Evolutionary conservation across 2,888 invertebrate genomes (phyloP).

Genomic region (Cabera pusaria): DNA sequence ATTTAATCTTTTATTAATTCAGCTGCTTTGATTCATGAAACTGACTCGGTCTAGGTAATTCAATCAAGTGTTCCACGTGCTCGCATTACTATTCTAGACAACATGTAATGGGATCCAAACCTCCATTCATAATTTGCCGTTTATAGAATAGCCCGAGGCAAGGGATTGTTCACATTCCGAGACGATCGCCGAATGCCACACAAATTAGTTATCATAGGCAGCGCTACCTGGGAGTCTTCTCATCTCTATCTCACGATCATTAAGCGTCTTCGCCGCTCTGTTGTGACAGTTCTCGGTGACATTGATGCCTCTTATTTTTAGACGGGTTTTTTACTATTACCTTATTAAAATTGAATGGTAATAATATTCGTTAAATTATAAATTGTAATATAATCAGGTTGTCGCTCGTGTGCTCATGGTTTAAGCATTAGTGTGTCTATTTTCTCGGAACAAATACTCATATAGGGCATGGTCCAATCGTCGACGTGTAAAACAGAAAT

Average conservation of each 20-base stretch:
- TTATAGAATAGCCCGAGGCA: conserved; percentile 25
- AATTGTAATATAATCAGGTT: conserved; percentile 39
- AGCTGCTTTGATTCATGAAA: conserved; percentile 18
- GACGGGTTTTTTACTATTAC: conserved; percentile 11
- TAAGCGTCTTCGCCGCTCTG: conserved; percentile 36
- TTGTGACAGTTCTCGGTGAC: conserved; percentile 33
- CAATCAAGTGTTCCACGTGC: conserved; percentile 12
- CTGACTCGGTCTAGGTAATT: conserved; percentile 9
- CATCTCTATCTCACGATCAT: conserved; percentile 50
- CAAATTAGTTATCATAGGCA: conserved; percentile 55
- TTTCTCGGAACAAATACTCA: conserved; percentile 57
- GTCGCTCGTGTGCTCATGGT: conserved; percentile 27
- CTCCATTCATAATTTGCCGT: conserved; percentile 20
- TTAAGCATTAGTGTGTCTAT: conserved; percentile 37
- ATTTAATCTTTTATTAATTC: conserved; percentile 16
- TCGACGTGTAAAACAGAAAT: conserved; percentile 43
- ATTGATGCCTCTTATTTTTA: conserved; percentile 19
- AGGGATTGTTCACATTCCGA: conserved; percentile 46
- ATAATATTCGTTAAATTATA: conserved; percentile 38
- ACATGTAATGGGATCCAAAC: conserved; percentile 13
- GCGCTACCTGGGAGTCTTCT: conserved; percentile 47
- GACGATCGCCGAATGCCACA: conserved; percentile 52
- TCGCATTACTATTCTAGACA: conserved; percentile 17
- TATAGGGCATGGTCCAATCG: conserved; percentile 37
- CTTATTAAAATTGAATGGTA: conserved; percentile 19